These are phyloP conservation scores for Lydus trimaculatus DNA, from an alignment of 2,888 invertebrate genomes.

Conservation along the genomic window DNA sequence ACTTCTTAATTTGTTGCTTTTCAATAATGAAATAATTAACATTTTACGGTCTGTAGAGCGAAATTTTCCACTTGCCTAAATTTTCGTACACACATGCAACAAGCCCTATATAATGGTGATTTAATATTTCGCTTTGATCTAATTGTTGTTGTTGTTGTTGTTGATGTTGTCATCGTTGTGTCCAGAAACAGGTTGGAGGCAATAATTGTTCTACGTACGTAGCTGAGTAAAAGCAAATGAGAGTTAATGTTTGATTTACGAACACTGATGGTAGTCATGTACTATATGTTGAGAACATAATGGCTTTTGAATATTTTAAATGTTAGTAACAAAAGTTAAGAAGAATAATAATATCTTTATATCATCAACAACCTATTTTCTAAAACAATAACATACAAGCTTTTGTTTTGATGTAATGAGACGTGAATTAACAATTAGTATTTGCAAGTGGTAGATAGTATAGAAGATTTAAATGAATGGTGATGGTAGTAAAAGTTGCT, in stretches of 20 bases:
- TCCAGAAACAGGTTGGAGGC: background rate
- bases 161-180: background rate
- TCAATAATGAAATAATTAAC: background rate
- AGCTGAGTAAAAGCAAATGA: constrained; percentile 33
- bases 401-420: constrained; percentile 7
- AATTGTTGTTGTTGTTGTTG: constrained; percentile 8
- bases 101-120: background rate
- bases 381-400: background rate
- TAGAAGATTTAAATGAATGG: background rate
- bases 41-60: background rate
- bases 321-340: background rate
- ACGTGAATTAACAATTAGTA: constrained; percentile 7
- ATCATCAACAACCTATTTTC: constrained; percentile 20
- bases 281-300: constrained; percentile 21
- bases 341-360: constrained; percentile 1
- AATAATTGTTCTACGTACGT: background rate
- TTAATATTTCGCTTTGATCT: constrained; percentile 5
- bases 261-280: constrained; percentile 31
- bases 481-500: too few species aligned
- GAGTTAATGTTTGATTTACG: constrained; percentile 39
- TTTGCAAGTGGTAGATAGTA: constrained; percentile 7
- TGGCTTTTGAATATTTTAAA: constrained; percentile 29
- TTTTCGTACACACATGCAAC: too few species aligned
- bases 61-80: background rate
- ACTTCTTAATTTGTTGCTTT: background rate